Evolutionary conservation across 2,113 vertebrate species (phyloP), one percentile per base, ranked within the genome.

Genomic region (Caracal caracal): DNA sequence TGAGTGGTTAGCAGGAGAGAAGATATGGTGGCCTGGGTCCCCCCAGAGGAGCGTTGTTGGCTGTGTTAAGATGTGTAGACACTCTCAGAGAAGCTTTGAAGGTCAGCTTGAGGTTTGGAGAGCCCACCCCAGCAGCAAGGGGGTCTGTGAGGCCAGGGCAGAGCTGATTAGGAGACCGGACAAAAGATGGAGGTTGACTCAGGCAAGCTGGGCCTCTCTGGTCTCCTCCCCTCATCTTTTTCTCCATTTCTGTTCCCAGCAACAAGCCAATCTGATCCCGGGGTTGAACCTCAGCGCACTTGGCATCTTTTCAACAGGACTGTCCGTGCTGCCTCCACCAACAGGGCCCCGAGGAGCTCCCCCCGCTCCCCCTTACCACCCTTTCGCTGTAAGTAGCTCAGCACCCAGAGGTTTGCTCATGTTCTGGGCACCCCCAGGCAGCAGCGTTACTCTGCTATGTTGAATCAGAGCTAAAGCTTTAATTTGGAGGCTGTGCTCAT

Each of bases 251-350:
- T 97, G 28, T 97, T 96, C 93, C 81, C 98, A 99, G 99, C 99
- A 99, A 98, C 99, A 99, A 98, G 99, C 99, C 98, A 99, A 99
- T 98, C 98, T 99, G 98, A 99, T 99, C 98, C 99, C 99, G 3
- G 99, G 99, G 68, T 97, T 99, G 98, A 99, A 99, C 98, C 99
- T 99, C 97, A 99, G 98, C 4, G 99, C 99, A 76, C 97, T 99
- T 98, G 99, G 99, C 97, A 99, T 99, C 98, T 99, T 99, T 98
- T 99, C 99, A 10, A 99, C 99, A 1, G 99, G 99, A 89, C 96
- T 99, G 93, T 99, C 99, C 51, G 98, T 99, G 98, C 98, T 99
- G 68, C 99, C 99, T 0, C 98, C 99, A 75, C 97, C 98, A 51
- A 97, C 99, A 0, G 99, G 99, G 94, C 98, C 99, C 71, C 99